Evolutionary conservation across 2,113 vertebrate species (phyloP), one percentile per base, ranked within the genome.

Genomic region (Nycticebus coucang): DNA sequence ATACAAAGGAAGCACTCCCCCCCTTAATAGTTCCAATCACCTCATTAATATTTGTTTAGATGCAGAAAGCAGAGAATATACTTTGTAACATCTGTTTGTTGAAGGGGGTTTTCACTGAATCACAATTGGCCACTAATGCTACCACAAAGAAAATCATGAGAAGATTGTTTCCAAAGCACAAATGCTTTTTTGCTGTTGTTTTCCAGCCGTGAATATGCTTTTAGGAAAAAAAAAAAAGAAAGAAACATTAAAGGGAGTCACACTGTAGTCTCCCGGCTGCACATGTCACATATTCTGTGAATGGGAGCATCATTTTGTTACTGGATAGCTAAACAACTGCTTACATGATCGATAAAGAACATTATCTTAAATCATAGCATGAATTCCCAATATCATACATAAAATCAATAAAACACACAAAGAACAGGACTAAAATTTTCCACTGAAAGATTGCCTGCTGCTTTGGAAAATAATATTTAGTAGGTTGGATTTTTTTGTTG

Each of bases 271-370:
- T 98, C 98, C 98, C 88, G 53, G 98, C 99, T 98, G 99, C 98
- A 98, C 98, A 98, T 98, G 98, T 98, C 99, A 98, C 98, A 98
- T 98, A 97, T 98, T 99, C 99, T 96, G 95, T 99, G 99, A 99
- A 99, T 99, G 99, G 98, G 98, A 98, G 98, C 98, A 99, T 99
- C 98, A 98, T 99, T 99, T 99, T 98, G 99, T 98, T 99, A 98
- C 98, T 98, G 97, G 98, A 99, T 99, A 99, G 99, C 99, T 99
- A 99, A 99, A 99, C 99, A 99, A 99, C 99, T 99, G 98, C 99
- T 99, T 99, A 99, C 98, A 98, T 99, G 99, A 99, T 99, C 99
- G 97, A 99, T 99, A 99, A 99, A 99, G 98, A 99, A 99, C 99
- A 99, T 99, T 99, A 99, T 98, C 99, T 99, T 99, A 99, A 99